Percentiles rank a stretch among this genome's conserved stretches.
These are phyloP conservation scores for Rhodophaea formosa DNA, from an alignment of 2,888 invertebrate genomes.

Conservation along the genomic window DNA sequence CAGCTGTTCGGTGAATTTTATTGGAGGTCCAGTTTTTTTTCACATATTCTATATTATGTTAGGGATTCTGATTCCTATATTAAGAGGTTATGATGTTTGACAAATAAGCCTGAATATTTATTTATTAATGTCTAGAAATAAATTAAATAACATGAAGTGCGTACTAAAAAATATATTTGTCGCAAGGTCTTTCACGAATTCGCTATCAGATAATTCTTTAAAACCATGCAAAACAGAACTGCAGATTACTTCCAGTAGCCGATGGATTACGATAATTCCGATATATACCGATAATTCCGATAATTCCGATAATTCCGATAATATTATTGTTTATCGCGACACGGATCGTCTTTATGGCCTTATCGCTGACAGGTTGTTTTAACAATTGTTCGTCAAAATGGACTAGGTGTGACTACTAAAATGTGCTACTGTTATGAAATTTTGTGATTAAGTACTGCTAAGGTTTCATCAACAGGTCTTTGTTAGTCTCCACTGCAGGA, in stretches of 20 bases:
- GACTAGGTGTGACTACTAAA: background rate
- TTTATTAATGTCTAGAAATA: too few relatives aligned
- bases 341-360: background rate
- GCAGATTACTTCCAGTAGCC: constrained; percentile 4
- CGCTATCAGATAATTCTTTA: background rate
- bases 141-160: too few relatives aligned
- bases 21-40: too few relatives aligned
- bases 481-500: too few relatives aligned
- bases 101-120: too few relatives aligned
- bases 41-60: too few relatives aligned
- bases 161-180: too few relatives aligned
- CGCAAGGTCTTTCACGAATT: background rate
- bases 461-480: too few relatives aligned
- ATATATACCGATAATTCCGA: constrained; percentile 8
- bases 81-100: too few relatives aligned
- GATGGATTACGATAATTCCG: constrained; percentile 9
- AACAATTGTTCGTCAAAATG: background rate
- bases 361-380: background rate
- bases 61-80: too few relatives aligned
- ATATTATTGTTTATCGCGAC: constrained; percentile 3
- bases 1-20: too few relatives aligned
- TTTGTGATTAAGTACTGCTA: too few relatives aligned
- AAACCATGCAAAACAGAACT: background rate
- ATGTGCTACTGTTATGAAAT: background rate
- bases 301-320: constrained; percentile 9